These are phyloP conservation scores for Myopa tessellatipennis DNA, from an alignment of 2,888 invertebrate genomes.

Conservation along the genomic window DNA sequence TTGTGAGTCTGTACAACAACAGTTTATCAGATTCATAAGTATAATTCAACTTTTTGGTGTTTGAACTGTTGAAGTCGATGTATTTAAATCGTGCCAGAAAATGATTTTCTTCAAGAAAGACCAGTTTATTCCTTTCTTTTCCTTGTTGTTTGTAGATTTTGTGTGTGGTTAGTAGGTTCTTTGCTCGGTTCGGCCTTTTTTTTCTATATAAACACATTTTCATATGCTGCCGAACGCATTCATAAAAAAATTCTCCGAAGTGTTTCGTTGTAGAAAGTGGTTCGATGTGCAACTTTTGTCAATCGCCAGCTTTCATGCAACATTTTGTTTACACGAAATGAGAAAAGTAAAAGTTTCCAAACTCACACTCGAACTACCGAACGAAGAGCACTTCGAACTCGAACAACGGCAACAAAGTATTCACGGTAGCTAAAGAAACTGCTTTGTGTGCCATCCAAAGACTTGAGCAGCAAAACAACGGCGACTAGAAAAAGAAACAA, in stretches of 20 bases:
- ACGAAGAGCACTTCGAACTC: no score
- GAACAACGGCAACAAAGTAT: no score
- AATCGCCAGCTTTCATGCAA: no score
- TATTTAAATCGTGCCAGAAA: no score
- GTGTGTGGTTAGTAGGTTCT: not conserved
- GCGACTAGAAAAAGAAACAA: no score
- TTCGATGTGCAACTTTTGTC: not conserved
- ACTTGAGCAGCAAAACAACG: no score
- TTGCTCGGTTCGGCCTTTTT: not conserved
- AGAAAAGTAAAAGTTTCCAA: slow-evolving; percentile 2
- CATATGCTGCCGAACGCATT: no score
- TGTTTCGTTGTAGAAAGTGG: not conserved
- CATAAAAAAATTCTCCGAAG: not conserved
- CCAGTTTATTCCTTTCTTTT: not conserved
- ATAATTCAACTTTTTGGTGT: not conserved
- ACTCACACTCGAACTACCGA: no score
- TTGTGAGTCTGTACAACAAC: slow-evolving; percentile 50
- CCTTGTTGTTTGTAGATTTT: not conserved
- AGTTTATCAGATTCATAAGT: no score
- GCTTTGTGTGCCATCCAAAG: no score
- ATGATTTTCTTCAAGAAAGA: not conserved
- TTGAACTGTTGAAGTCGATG: not conserved
- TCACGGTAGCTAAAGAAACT: no score
- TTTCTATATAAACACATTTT: not conserved
- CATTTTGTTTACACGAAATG: not conserved